Percentiles rank a stretch among this genome's conserved stretches.
Conservation (phyloP, 2,888 invertebrate genomes). For the Drosophila limbata region DNA sequence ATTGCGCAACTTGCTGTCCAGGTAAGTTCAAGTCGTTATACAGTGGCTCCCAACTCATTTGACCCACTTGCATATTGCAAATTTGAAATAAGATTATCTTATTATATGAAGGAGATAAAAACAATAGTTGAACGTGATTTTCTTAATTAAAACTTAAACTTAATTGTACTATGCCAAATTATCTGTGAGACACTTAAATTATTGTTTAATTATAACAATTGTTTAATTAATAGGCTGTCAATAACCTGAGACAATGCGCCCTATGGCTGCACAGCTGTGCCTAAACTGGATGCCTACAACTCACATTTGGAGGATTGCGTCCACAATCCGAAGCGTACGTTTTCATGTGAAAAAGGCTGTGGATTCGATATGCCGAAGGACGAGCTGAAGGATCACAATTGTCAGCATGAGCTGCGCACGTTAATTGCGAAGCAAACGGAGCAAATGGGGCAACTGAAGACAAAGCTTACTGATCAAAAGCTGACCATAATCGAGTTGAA, state of each 20-base stretch:
- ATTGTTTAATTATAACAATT: not conserved
- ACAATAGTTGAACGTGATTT: not conserved
- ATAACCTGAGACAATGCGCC: slow-evolving; percentile 96
- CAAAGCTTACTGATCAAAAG: slow-evolving; percentile 94
- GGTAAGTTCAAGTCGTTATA: slow-evolving; percentile 85
- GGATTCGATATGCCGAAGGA: slow-evolving; percentile 98
- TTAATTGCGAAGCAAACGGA: slow-evolving; percentile 95
- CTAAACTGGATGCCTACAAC: slow-evolving; percentile 94
- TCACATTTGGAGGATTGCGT: slow-evolving; percentile 96
- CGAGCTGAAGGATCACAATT: slow-evolving; percentile 97
- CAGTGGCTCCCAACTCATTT: not conserved
- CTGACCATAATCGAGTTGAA: slow-evolving; percentile 95
- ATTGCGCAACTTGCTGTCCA: slow-evolving; percentile 94
- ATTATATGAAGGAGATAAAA: too few species aligned
- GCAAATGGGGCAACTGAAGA: slow-evolving; percentile 94
- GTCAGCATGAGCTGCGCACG: slow-evolving; percentile 94
- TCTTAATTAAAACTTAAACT: not conserved
- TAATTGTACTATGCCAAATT: not conserved
- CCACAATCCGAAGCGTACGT: slow-evolving; percentile 96
- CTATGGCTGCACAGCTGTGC: slow-evolving; percentile 93
- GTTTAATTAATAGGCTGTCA: slow-evolving; percentile 87
- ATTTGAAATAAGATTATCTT: not conserved
- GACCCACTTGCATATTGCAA: not conserved
- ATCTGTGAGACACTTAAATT: not conserved
- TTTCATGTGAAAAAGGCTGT: slow-evolving; percentile 97